These are phyloP conservation scores for Kryptolebias marmoratus DNA, from an alignment of 2,113 vertebrate species.

Conservation along the genomic window DNA sequence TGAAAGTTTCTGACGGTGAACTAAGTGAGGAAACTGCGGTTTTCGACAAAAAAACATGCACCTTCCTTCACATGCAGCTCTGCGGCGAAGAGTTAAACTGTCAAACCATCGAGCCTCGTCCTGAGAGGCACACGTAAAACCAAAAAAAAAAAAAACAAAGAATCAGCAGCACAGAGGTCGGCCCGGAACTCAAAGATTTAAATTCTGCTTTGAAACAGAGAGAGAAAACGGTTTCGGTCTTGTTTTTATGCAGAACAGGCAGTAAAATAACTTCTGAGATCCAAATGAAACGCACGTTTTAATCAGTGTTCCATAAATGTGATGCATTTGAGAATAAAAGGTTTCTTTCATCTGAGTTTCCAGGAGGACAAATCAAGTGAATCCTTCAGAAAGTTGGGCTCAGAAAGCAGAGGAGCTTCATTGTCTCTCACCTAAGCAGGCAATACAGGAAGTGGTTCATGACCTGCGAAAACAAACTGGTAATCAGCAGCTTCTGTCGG, in stretches of 20 bases:
- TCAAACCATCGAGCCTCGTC: background rate
- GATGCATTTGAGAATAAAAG: no score
- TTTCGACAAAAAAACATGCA: background rate
- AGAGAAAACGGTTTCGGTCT: background rate
- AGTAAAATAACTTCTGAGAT: no score
- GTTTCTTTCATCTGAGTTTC: no score
- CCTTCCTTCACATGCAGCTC: background rate
- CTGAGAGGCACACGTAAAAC: constrained; percentile 15
- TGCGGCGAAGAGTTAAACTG: background rate
- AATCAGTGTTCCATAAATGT: no score
- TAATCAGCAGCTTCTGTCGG: no score
- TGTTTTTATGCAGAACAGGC: background rate
- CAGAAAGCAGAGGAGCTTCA: no score
- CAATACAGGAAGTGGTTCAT: no score
- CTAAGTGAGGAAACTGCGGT: constrained; percentile 7
- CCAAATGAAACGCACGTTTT: no score
- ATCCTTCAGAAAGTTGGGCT: no score
- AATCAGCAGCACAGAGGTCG: background rate
- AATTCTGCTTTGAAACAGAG: background rate
- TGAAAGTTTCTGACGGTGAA: background rate
- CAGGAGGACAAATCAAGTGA: no score
- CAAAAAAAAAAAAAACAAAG: background rate
- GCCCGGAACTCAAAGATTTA: background rate
- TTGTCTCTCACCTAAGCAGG: no score
- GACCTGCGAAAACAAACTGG: no score